Base-by-base conservation (phyloP, 2,797 vertebrate species). In the Manis pentadactyla region DNA sequence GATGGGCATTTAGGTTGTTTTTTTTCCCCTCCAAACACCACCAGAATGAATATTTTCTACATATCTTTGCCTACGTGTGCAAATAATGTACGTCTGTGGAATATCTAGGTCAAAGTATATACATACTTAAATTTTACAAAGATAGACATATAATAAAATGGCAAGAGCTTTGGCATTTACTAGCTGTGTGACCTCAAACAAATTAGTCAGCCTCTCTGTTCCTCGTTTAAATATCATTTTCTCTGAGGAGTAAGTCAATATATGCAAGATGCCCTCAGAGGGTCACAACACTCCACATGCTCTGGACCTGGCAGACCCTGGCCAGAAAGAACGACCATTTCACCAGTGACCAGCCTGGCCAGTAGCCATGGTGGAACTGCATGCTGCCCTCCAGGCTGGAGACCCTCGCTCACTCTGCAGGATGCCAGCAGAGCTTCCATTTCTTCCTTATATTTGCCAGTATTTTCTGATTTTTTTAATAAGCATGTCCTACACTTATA, bases 91-190 rank as follows among this genome's bases (percentile, higher is more conserved):
- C 25, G 5, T 31, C 61, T 34, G 13, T 8, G 42, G 8, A 10
- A 49, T 10, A 82, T 19, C 31, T 3, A 27, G 23, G 51, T 59
- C 25, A 49, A 55, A n/a, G 51, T 0, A 1, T 9, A 8, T 1
- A 2, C 1, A 25, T 21, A 14, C 14, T 37, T 27, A 64, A 19
- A 9, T 34, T 2, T 29, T 46, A 23, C 63, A 27, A 19, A 78
- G 27, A 57, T 2, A 3, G 2, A 46, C 19, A 0, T 4, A 5
- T 3, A 8, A 6, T 19, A 18, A 71, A 46, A n/a, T 4, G 18
- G 3, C 4, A 23, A 42, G 5, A 34, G 59, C 37, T n/a, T 29
- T 59, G 49, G 25, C 37, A 1, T 29, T 21, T 39, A 0, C 39
- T n/a, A 9, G 39, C 73, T 14, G 19, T 19, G 19, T 34, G 31